Conservation (phyloP, 2,113 vertebrate genomes). For the Oriolus oriolus region DNA sequence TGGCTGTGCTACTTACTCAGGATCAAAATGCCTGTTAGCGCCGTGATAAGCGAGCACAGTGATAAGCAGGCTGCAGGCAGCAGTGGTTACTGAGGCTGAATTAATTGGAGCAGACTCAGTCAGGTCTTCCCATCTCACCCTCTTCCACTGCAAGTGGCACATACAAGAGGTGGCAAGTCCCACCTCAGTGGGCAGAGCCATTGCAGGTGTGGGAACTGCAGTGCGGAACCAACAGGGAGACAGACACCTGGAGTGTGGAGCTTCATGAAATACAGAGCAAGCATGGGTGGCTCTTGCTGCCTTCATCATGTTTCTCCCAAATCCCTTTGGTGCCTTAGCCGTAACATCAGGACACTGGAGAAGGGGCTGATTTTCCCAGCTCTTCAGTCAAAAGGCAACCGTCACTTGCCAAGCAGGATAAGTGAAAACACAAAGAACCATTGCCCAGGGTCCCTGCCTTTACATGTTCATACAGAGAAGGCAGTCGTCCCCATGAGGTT, state of each 20-base stretch:
- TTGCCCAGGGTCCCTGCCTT: not conserved
- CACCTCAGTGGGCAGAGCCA: not conserved
- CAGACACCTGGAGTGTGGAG: too few species aligned
- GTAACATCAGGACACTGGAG: not conserved
- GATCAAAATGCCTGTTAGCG: accelerated
- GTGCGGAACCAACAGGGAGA: not conserved
- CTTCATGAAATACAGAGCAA: not conserved
- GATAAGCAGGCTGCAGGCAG: not conserved
- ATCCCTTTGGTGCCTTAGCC: not conserved
- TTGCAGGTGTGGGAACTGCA: not conserved
- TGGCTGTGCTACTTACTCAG: not conserved
- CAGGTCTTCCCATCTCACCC: not conserved
- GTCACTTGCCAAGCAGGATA: not conserved
- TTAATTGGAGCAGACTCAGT: not conserved
- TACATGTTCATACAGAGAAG: not conserved
- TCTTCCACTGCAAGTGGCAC: not conserved
- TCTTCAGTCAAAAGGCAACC: not conserved
- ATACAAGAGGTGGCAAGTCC: not conserved
- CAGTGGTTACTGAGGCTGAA: not conserved
- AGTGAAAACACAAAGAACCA: not conserved
- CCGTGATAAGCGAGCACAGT: not conserved
- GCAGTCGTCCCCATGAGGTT: not conserved
- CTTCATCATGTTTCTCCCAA: accelerated
- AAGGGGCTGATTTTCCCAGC: not conserved
- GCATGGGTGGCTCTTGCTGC: not conserved